Evolutionary conservation across 2,797 vertebrate species (phyloP), one percentile per base, ranked within the genome.

Genomic region (Enteromius treurensis): DNA sequence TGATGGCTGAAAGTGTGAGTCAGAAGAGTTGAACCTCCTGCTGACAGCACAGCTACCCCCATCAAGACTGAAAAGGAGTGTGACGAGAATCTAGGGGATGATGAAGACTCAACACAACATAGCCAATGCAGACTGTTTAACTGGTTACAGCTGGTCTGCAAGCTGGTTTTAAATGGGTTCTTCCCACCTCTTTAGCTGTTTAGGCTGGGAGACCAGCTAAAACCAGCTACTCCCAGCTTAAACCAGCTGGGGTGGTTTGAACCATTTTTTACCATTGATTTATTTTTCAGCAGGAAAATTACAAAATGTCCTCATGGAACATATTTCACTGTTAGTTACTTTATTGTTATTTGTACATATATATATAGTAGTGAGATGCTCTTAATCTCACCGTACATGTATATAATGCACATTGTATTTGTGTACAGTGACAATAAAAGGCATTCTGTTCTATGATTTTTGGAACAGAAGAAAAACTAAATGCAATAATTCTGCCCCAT

Each of bases 1-100:
- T 82, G 86, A 84, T 85, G 83, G 87, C 84, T 84, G 77, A 68
- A 73, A 82, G 75, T 81, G 84, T 87, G 70, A 75, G 70, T 79
- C 81, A 86, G 78, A 87, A 85, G 87, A 88, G 78, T 45, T 79
- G 62, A 84, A 70, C 87, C 88, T 88, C 90, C 89, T 69, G 81
- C 23, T 82, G 87, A 76, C 76, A 19, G 79, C 53, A 58, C 79
- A 74, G 85, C 81, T 84, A 58, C 79, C 51, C 65, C 79, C 67
- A 23, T 15, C 45, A 34, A 17, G 55, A 47, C 21, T 49, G 40
- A 67, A 67, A 21, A 40, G 1, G 14, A 76, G 53, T 7, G 5
- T 2, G 17, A 34, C 51, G 9, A 13, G 32, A 23, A 13, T 26
- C 42, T 14, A 15, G 3, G 26, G 69, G n/a, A 11, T 8, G 71